These are phyloP conservation scores for Diachasma alloeum DNA, from an alignment of 1,140 invertebrate species.

Conservation along the genomic window DNA sequence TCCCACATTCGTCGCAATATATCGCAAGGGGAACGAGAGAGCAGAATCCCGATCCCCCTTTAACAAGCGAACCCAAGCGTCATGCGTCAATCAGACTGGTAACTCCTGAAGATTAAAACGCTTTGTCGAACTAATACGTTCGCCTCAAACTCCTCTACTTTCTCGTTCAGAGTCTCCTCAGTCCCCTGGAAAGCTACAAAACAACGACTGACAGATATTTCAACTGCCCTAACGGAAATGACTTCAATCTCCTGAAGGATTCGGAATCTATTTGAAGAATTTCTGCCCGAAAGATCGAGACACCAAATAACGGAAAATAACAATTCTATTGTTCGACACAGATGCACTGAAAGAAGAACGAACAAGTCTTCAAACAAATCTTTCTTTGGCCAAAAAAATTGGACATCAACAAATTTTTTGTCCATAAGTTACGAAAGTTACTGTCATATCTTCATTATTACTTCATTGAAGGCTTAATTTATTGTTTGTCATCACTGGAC, in stretches of 20 bases:
- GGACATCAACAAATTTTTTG: too few species aligned
- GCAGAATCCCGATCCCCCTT: constrained; percentile 11
- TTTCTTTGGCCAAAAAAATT: too few species aligned
- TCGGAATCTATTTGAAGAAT: neutral
- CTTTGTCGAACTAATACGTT: constrained; percentile 8
- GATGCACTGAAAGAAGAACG: too few species aligned
- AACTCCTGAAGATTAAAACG: constrained; percentile 52
- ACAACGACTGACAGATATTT: neutral
- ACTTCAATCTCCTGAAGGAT: neutral
- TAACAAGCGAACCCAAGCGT: constrained; percentile 13
- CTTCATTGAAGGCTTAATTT: too few species aligned
- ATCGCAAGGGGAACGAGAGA: neutral
- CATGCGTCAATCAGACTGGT: constrained; percentile 51
- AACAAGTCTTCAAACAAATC: too few species aligned
- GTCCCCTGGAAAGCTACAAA: too few species aligned
- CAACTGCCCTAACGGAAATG: neutral
- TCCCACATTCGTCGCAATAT: constrained; percentile 25
- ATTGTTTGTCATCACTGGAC: too few species aligned
- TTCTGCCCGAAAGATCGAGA: neutral
- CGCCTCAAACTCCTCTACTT: neutral
- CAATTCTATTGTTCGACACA: neutral
- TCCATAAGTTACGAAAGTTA: too few species aligned
- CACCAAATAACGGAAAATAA: neutral
- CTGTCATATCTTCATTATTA: too few species aligned
- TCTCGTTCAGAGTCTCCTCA: too few species aligned